Conservation (phyloP, 53 echinoderm and acorn worm genomes). For the Paracentrotus lividus region DNA sequence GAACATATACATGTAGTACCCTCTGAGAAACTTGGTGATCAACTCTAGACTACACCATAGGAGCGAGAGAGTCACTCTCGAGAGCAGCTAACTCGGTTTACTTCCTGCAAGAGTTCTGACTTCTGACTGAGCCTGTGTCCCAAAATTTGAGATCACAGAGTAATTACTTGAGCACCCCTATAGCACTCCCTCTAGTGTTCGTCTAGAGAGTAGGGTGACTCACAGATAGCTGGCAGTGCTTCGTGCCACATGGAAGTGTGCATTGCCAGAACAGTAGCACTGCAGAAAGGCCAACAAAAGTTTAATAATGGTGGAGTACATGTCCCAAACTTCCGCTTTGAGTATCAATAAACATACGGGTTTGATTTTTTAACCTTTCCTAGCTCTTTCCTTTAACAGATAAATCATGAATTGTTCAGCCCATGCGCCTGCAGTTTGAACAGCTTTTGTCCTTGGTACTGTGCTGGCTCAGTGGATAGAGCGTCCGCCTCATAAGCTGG, state of each 20-base stretch:
- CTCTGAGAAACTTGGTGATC: neutral
- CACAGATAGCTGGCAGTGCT: neutral
- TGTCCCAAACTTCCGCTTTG: neutral
- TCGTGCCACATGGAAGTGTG: neutral
- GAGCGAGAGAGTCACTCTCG: neutral
- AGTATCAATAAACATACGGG: neutral
- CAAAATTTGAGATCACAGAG: neutral
- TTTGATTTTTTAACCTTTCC: neutral
- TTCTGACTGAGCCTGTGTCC: slow-evolving; percentile 12
- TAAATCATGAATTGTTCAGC: too few relatives aligned
- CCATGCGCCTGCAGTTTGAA: too few relatives aligned
- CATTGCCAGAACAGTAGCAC: neutral
- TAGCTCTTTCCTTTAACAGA: too few relatives aligned
- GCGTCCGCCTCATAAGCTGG: too few relatives aligned
- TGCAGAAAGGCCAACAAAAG: neutral
- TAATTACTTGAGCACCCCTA: neutral
- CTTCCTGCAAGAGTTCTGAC: slow-evolving; percentile 28
- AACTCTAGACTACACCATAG: neutral
- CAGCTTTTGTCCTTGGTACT: too few relatives aligned
- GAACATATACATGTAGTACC: neutral
- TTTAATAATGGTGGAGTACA: neutral
- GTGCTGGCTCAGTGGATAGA: too few relatives aligned
- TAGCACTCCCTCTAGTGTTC: slow-evolving; percentile 27
- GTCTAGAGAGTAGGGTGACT: neutral
- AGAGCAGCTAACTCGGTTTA: neutral